Base-by-base conservation (phyloP, 2,797 vertebrate genomes). In the Arnoldichthys spilopterus region DNA sequence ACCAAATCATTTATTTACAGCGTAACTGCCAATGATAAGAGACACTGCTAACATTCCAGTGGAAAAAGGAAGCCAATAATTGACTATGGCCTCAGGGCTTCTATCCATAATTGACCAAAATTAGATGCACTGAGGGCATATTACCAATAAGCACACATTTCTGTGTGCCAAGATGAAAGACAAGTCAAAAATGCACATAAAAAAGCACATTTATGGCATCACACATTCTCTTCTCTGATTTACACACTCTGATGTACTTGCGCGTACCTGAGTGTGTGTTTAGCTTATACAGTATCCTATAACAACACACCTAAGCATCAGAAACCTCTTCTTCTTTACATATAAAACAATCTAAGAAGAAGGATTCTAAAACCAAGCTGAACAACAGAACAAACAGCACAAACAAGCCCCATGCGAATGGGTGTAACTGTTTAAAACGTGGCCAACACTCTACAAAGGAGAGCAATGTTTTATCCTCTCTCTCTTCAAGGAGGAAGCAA, bases 371-470 rank as follows among this genome's bases (percentile, higher is more conserved):
- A 54, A 59, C 9, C 30, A 43, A 37, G 4, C 68, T 70, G 75
- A 88, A 91, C 88, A 90, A 87, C 87, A 84, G 86, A 83, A 75
- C 81, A 85, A 87, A 87, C 90, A 90, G 89, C 90, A 83, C 83
- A 77, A 69, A 81, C 84, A 84, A 86, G 90, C 86, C 89, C 91
- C 91, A 92, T 83, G 90, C 89, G 83, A 84, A 88, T 89, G 90
- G 91, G 90, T 91, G 92, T 90, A 91, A 91, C 91, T 88, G 90
- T 92, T 91, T 91, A 90, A 92, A 92, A 89, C 81, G 75, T 72
- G 86, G 85, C 89, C 86, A 72, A 82, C 68, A 82, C 72, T 85
- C 70, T 84, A 86, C 89, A 88, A 87, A 91, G 88, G 85, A 86
- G 86, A 89, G 89, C 87, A 89, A 80, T 80, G 16, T 79, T 87